Conservation (phyloP, 2,797 vertebrate species). For the Falco novaeseelandiae region DNA sequence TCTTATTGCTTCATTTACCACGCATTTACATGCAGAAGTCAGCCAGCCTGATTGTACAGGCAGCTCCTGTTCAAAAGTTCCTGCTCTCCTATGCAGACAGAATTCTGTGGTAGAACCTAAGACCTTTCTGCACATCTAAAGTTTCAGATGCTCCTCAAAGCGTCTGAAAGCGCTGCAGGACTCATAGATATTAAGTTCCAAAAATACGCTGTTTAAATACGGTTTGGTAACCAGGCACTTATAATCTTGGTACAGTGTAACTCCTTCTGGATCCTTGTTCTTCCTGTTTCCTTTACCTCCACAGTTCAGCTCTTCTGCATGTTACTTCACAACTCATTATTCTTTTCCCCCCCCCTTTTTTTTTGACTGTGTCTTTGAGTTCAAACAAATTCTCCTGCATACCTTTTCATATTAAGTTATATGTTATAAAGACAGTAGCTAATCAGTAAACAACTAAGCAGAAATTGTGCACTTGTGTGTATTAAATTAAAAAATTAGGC, state of each 20-base stretch:
- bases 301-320: background rate
- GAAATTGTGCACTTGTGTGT: background rate
- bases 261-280: background rate
- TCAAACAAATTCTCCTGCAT: background rate
- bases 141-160: background rate
- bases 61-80: background rate
- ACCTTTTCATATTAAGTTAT: background rate
- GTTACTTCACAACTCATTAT: fast-evolving
- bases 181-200: background rate
- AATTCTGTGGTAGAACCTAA: background rate
- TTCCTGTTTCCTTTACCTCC: background rate
- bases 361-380: background rate
- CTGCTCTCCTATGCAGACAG: background rate
- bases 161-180: background rate
- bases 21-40: background rate
- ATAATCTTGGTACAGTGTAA: background rate
- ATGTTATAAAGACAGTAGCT: background rate
- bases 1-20: background rate
- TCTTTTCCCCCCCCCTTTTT: background rate
- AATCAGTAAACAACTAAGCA: background rate
- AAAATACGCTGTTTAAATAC: background rate
- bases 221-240: background rate
- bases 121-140: background rate
- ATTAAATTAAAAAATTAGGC: background rate
- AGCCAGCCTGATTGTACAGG: background rate